These are phyloP conservation scores for Antechinus flavipes DNA, from an alignment of 2,113 vertebrate genomes.

Conservation along the genomic window DNA sequence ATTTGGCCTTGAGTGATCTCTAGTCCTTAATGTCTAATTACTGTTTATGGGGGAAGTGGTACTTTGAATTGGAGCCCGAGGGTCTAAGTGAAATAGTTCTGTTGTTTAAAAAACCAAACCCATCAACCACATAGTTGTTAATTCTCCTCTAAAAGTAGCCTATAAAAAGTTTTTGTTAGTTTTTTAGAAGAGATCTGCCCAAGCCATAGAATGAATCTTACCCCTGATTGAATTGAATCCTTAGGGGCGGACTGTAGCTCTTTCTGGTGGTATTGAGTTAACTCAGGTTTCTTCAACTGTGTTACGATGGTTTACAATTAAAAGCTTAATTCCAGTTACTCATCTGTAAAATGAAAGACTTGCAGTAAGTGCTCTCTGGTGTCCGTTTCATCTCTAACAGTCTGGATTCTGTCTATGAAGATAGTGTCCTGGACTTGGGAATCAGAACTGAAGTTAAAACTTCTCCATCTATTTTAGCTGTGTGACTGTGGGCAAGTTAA, in stretches of 20 bases:
- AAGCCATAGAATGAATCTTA: not conserved
- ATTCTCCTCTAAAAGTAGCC: not conserved
- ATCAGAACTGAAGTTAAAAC: not conserved
- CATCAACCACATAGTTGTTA: too few relatives aligned
- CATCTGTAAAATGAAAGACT: not conserved
- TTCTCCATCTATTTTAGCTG: not conserved
- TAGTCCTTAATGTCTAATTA: not conserved
- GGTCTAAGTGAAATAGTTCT: too few relatives aligned
- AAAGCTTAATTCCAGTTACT: not conserved
- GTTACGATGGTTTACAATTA: not conserved
- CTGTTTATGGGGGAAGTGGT: not conserved
- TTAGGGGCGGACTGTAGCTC: not conserved
- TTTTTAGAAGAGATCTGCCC: not conserved
- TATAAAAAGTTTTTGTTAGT: not conserved
- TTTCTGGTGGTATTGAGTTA: not conserved
- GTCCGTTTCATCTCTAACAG: not conserved
- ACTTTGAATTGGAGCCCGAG: too few relatives aligned
- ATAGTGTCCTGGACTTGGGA: not conserved
- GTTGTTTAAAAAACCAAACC: too few relatives aligned
- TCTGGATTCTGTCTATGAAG: not conserved
- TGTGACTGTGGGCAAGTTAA: not conserved
- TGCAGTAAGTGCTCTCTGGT: not conserved
- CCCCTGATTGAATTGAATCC: not conserved
- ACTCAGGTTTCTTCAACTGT: too few relatives aligned
- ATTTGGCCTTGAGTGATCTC: not conserved